A percentile compares a stretch with the other conserved stretches of the same genome.
Evolutionary conservation across 2,113 vertebrate genomes (phyloP).

Genomic region (Lycocorax pyrrhopterus): DNA sequence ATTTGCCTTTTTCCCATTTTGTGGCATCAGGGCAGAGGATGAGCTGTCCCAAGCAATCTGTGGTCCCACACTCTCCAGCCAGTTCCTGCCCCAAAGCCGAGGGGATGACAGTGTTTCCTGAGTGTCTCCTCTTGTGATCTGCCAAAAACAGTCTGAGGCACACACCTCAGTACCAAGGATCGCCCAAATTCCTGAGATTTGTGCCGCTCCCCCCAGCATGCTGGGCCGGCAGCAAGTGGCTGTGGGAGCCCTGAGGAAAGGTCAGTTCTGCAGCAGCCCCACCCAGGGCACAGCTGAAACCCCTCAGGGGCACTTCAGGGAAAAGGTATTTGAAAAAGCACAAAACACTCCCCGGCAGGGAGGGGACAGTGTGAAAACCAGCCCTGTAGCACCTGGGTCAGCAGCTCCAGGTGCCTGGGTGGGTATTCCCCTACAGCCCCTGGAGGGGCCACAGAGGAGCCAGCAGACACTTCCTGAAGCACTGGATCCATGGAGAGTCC

Average conservation of each 20-base stretch:
- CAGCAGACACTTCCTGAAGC: background rate
- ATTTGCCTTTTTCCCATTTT: background rate
- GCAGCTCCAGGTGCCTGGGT: background rate
- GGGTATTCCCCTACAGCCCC: fast-evolving
- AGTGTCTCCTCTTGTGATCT: background rate
- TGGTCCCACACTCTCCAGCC: fast-evolving
- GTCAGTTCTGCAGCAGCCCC: background rate
- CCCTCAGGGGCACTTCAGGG: background rate
- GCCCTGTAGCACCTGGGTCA: fast-evolving
- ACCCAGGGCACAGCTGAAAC: fast-evolving
- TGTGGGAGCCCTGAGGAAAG: too few species aligned
- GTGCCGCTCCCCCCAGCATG: fast-evolving
- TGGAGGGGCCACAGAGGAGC: background rate
- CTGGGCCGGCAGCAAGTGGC: background rate
- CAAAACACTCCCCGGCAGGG: background rate
- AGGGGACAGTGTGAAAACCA: background rate
- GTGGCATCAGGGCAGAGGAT: too few species aligned
- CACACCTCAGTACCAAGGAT: too few species aligned
- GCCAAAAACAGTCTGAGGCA: fast-evolving
- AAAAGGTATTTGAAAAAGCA: fast-evolving
- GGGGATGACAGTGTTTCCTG: fast-evolving
- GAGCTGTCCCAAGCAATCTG: background rate
- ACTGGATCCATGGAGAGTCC: background rate
- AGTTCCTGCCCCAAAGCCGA: background rate
- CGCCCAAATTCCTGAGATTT: fast-evolving